Evolutionary conservation across 92 coral and sea anemone species (phyloP), one percentile per base, ranked within the genome.

Genomic region (Porites rus): DNA sequence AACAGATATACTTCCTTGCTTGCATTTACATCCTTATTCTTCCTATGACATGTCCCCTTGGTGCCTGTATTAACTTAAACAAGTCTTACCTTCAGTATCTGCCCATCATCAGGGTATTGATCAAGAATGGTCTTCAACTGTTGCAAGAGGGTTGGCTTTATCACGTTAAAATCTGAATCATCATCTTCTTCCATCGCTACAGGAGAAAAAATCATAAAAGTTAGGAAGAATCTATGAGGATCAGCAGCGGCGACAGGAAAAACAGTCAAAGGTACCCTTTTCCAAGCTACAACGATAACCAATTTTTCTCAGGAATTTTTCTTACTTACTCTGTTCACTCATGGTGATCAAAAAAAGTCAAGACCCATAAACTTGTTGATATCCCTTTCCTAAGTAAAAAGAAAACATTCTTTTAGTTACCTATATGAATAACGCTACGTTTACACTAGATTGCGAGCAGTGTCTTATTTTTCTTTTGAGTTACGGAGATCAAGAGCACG

Each of bases 21-120:
- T 28, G 31, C 31, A 28, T 28, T 28, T 28, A 28, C 31, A 28
- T 28, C 31, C 31, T 28, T 28, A 28, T 28, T 28, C 31, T 28
- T 28, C 31, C 31, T 28, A 28, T 28, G 31, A 28, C 31, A 28
- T 28, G 31, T 28, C 31, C 31, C 3, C 31, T 28, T 28, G 31
- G 3, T 28, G 31, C 31, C 31, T 28, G 31, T 28, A 28, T 2
- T 28, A 2, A 28, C 31, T 28, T 38, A 38, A 38, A 38, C 46
- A 38, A 38, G 19, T 6, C 25, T 1, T 71, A 86, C 90, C 90
- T 86, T 86, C 12, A 86, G 76, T 16, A 86, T 86, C 73, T 86
- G 90, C 10, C 90, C 90, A 78, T 86, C 90, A 22, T 86, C 90
- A 5, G 90, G 86, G 76, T 86, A 79, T 28, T 86, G 77, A 21